Percentiles rank a stretch among this genome's conserved stretches.
Conservation (phyloP, 2,797 vertebrate species). For the Coracias cyanogaster region DNA sequence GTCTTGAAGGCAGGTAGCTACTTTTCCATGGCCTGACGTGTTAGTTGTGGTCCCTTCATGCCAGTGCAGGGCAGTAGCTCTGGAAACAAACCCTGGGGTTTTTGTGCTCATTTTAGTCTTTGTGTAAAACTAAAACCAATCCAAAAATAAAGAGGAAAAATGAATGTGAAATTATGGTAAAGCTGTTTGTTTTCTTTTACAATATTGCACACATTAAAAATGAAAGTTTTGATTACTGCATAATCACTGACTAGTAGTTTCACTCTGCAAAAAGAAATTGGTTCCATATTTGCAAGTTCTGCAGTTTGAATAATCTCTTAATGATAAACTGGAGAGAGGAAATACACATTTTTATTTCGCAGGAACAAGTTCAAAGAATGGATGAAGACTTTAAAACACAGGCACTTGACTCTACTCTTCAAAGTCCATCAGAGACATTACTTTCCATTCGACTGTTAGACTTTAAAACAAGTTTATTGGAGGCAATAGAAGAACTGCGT, state of each 20-base stretch:
- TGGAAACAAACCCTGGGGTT: fast-evolving
- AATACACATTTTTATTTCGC: slow-evolving; percentile 39
- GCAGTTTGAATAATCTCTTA: background rate
- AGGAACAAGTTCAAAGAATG: slow-evolving; percentile 72
- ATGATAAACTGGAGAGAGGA: background rate
- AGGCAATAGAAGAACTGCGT: slow-evolving; percentile 90
- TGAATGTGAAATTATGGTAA: background rate
- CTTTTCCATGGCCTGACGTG: background rate
- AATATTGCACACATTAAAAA: background rate
- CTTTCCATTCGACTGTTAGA: slow-evolving; percentile 88
- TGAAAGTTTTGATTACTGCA: background rate
- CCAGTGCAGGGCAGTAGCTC: background rate
- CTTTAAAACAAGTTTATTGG: slow-evolving; percentile 90
- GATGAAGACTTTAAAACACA: slow-evolving; percentile 67
- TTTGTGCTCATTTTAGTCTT: background rate
- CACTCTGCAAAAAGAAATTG: background rate
- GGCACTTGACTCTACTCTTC: slow-evolving; percentile 57
- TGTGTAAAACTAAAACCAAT: background rate
- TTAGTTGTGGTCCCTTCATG: background rate
- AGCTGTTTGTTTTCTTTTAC: background rate
- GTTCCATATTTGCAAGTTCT: background rate
- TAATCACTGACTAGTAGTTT: background rate
- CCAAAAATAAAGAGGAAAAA: background rate
- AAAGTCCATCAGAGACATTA: slow-evolving; percentile 79
- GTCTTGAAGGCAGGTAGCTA: background rate